These are phyloP conservation scores for Cephus spinipes DNA, from an alignment of 2,888 invertebrate species.

Conservation along the genomic window DNA sequence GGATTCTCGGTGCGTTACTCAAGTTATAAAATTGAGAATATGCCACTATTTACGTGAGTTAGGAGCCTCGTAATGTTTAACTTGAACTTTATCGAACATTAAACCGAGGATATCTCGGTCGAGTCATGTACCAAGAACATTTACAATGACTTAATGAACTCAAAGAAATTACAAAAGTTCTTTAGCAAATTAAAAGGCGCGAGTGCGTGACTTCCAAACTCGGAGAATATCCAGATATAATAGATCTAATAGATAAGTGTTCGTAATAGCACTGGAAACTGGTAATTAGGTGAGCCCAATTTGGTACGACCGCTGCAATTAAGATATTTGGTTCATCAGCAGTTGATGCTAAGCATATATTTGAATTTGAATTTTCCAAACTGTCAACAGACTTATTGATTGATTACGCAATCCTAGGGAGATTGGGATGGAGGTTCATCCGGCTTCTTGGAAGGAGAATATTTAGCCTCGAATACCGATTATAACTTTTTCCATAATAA, in stretches of 20 bases:
- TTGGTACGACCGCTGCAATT: neutral
- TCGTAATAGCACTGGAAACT: neutral
- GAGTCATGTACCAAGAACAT: neutral
- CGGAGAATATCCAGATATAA: no score
- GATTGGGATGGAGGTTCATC: neutral
- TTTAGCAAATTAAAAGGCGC: no score
- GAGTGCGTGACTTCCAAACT: no score
- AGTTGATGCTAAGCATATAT: neutral
- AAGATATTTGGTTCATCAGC: neutral
- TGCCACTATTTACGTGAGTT: slow-evolving; percentile 17
- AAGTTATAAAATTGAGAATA: slow-evolving; percentile 15
- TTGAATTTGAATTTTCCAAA: neutral
- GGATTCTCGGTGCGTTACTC: no score
- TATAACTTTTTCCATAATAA: neutral
- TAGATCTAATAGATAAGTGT: neutral
- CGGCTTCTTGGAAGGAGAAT: neutral
- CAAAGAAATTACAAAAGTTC: no score
- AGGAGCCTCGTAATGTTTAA: slow-evolving; percentile 14
- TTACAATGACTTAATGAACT: no score
- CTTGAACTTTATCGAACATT: slow-evolving; percentile 20
- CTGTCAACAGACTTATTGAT: neutral
- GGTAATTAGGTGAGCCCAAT: neutral
- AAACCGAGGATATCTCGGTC: slow-evolving; percentile 14
- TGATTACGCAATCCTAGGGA: neutral
- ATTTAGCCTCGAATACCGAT: neutral